Evolutionary conservation across 2,888 invertebrate genomes (phyloP).

Genomic region (Leucophenga maculata): DNA sequence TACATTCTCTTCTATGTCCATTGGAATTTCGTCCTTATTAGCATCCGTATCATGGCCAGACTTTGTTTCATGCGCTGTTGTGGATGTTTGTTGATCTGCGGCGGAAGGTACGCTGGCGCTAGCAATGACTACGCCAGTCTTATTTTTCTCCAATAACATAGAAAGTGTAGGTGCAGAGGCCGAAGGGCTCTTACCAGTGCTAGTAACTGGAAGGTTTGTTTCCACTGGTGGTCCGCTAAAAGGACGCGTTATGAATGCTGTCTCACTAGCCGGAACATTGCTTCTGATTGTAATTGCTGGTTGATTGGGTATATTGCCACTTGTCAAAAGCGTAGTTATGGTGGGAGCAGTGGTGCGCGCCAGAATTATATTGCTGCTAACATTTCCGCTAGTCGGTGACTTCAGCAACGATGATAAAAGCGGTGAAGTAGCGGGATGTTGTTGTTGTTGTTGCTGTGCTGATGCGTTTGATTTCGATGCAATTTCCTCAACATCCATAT

Average conservation of each 20-base stretch:
- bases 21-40: slow-evolving; percentile 47
- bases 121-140: slow-evolving; percentile 34
- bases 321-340: slow-evolving; percentile 71
- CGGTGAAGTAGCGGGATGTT: slow-evolving; percentile 77
- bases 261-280: slow-evolving; percentile 52
- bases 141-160: slow-evolving; percentile 78
- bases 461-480: slow-evolving; percentile 26
- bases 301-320: slow-evolving; percentile 61
- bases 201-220: slow-evolving; percentile 13
- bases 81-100: not conserved
- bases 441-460: slow-evolving; percentile 27
- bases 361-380: slow-evolving; percentile 39
- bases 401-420: slow-evolving; percentile 87
- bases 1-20: slow-evolving; percentile 53
- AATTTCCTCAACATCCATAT: slow-evolving; percentile 67
- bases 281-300: slow-evolving; percentile 53
- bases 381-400: slow-evolving; percentile 73
- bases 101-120: not conserved
- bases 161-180: slow-evolving; percentile 83
- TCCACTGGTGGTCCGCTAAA: slow-evolving; percentile 66
- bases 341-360: slow-evolving; percentile 68
- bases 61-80: slow-evolving; percentile 23
- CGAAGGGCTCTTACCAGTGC: slow-evolving; percentile 74
- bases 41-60: slow-evolving; percentile 34
- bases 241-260: slow-evolving; percentile 62